phyloP scores from a whole-genome alignment of 2,797 vertebrate genomes.

The Australoheros facetus region DNA sequence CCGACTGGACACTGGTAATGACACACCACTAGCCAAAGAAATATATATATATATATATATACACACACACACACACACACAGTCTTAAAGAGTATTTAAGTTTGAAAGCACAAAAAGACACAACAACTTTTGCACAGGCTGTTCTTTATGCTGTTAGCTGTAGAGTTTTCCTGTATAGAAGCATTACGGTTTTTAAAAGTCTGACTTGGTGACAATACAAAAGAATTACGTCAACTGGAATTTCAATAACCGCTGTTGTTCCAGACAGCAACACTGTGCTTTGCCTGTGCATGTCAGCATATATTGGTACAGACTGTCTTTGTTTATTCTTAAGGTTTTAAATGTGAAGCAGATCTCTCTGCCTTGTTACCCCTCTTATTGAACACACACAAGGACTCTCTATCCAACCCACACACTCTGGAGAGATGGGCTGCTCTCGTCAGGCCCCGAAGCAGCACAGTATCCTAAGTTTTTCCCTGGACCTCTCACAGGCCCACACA shows the following conservation, averaged over 20 bases:
- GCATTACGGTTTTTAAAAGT: not conserved
- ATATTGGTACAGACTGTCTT: slow-evolving; percentile 3
- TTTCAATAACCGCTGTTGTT: not conserved
- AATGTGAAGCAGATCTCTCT: not conserved
- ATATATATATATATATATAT: too few relatives aligned
- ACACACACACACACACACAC: too few relatives aligned
- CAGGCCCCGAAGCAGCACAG: slow-evolving; percentile 40
- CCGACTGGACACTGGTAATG: slow-evolving; percentile 94
- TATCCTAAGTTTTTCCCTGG: slow-evolving; percentile 45
- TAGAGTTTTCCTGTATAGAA: not conserved
- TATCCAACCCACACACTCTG: slow-evolving; percentile 10
- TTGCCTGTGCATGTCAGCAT: slow-evolving; percentile 1
- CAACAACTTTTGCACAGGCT: not conserved
- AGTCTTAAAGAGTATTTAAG: not conserved
- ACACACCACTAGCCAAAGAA: not conserved
- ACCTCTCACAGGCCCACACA: slow-evolving; percentile 58
- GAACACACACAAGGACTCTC: slow-evolving; percentile 6
- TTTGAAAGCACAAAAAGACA: not conserved
- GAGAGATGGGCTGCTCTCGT: slow-evolving; percentile 32
- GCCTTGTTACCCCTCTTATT: not conserved
- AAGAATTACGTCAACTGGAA: not conserved
- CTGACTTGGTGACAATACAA: not conserved
- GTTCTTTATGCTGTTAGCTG: not conserved
- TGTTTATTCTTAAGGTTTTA: slow-evolving; percentile 18
- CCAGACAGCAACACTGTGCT: not conserved